Base-by-base conservation (phyloP, 2,113 vertebrate genomes). In the Pituophis catenifer region DNA sequence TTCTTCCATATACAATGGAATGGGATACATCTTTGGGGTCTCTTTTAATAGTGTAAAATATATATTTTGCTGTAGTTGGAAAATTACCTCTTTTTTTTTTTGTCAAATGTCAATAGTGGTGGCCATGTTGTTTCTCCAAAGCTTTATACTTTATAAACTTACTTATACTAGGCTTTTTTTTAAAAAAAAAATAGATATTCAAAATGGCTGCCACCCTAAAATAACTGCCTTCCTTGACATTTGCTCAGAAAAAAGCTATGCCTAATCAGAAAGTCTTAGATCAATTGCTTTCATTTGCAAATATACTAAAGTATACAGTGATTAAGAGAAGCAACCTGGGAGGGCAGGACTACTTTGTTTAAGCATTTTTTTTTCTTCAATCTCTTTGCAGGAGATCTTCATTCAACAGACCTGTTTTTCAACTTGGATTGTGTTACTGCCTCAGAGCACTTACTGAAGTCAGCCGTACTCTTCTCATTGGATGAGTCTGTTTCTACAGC, bases 361-460 rank as follows among this genome's bases (percentile, higher is more conserved):
- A 62, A 87, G 54, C 38, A 13, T 10, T 90, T 19, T 33, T 9
- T 9, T 26, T 48, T 50, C 24, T n/a, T 12, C 9, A 21, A 95
- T 97, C 53, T 93, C 90, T 97, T 86, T 92, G 70, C 95, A 97
- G 96, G 97, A 98, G 97, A 97, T 1, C 33, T 96, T 93, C 98
- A 97, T 17, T 97, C 98, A 2, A 97, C 98, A 97, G 98, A 98
- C 95, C 97, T 99, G 92, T 98, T 98, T 90, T 99, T 99, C 97
- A 98, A 97, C 95, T 97, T 99, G 95, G 98, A 98, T 91, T 98
- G 97, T 54, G 98, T 99, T 3, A 97, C 98, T 92, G 94, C 97
- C 52, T 97, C 98, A 21, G 99, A 99, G 93, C 97, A 98, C 94
- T 96, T 99, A 29, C 96, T 99, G 89, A 99, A 98, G 96, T 99